phyloP scores from a whole-genome alignment of 2,113 vertebrate species.

The Nannospalax galili region DNA sequence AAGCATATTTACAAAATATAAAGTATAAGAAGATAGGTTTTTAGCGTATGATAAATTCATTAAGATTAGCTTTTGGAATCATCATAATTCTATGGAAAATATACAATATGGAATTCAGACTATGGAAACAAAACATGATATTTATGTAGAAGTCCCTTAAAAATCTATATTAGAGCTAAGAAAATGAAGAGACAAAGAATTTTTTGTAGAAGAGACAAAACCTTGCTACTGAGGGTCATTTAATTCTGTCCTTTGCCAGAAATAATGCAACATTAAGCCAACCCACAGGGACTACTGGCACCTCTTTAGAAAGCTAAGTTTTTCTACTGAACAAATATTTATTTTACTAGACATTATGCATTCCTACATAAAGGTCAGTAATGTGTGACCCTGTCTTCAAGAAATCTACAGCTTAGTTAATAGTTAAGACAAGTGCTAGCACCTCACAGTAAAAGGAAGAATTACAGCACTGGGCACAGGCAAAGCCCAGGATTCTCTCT shows the following conservation, averaged over 20 bases:
- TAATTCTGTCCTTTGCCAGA: background rate
- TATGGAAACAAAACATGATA: background rate
- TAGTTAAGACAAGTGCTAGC: background rate
- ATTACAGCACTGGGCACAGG: background rate
- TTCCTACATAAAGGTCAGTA: constrained; percentile 11
- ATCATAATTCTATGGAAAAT: constrained; percentile 9
- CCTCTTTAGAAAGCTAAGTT: constrained; percentile 13
- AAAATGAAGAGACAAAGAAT: background rate
- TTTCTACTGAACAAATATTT: constrained; percentile 37
- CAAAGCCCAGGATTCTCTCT: background rate
- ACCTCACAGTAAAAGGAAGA: background rate
- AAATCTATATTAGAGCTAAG: background rate
- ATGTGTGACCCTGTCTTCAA: background rate
- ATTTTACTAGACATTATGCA: background rate
- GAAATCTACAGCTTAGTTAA: background rate
- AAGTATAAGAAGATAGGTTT: background rate
- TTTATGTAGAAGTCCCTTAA: background rate
- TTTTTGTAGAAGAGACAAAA: background rate
- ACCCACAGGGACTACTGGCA: background rate
- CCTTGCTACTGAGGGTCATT: background rate
- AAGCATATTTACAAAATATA: background rate
- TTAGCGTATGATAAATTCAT: background rate
- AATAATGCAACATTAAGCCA: background rate
- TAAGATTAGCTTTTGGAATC: background rate
- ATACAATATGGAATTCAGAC: background rate